These are phyloP conservation scores for Mactromeris polynyma DNA, from an alignment of 2,888 invertebrate species.

Conservation along the genomic window DNA sequence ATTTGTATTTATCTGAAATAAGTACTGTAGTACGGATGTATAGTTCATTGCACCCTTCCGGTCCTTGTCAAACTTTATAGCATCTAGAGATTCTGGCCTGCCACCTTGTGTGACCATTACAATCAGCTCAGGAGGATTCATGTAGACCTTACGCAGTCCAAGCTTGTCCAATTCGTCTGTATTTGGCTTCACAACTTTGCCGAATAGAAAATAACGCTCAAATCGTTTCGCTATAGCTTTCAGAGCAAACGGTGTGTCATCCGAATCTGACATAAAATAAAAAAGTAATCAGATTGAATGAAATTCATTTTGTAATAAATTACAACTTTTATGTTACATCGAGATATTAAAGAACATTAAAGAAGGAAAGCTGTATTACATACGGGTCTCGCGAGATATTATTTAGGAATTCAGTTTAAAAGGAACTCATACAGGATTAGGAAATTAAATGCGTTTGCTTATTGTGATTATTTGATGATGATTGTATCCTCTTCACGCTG, in stretches of 20 bases:
- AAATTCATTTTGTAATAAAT: too few species aligned
- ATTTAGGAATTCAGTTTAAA: too few species aligned
- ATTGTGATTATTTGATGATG: too few species aligned
- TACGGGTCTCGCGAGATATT: too few species aligned
- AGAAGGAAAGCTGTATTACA: too few species aligned
- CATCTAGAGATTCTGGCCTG: conserved; percentile 66
- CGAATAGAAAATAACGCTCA: conserved; percentile 77
- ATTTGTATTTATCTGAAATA: conserved; percentile 75
- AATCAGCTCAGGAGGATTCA: conserved; percentile 71
- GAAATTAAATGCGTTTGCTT: too few species aligned
- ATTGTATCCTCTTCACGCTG: too few species aligned
- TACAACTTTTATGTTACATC: too few species aligned
- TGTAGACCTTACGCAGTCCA: conserved; percentile 66
- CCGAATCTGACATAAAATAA: conserved; percentile 67
- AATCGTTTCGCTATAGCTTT: conserved; percentile 75
- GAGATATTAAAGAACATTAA: too few species aligned
- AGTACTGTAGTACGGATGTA: conserved; percentile 74
- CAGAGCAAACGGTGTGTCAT: conserved; percentile 67
- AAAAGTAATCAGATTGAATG: too few species aligned
- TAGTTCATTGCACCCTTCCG: conserved; percentile 73
- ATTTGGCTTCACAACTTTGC: conserved; percentile 71
- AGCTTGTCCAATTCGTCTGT: conserved; percentile 69
- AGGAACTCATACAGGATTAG: too few species aligned
- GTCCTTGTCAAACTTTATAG: conserved; percentile 70
- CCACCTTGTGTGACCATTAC: conserved; percentile 68